phyloP scores from a whole-genome alignment of 2,888 invertebrate species.

The Cataglyphis livida region DNA sequence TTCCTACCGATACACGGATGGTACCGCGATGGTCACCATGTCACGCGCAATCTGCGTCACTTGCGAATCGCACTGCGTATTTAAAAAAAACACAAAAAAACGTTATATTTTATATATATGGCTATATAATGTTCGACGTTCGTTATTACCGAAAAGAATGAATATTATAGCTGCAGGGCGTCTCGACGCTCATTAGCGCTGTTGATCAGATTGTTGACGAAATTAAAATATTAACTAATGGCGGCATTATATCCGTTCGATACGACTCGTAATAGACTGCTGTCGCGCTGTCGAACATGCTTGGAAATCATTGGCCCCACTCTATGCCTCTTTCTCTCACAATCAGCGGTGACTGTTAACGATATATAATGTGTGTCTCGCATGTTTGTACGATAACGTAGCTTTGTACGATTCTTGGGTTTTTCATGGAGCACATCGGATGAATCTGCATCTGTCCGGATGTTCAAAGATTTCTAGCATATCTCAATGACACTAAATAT shows the following conservation, averaged over 20 bases:
- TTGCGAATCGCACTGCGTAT: slow-evolving; percentile 54
- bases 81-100: slow-evolving; percentile 41
- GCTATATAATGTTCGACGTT: neutral
- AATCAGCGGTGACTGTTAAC: slow-evolving; percentile 26
- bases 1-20: neutral
- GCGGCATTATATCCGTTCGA: slow-evolving; percentile 60
- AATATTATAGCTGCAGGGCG: neutral
- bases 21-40: slow-evolving; percentile 2
- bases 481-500: neutral
- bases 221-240: slow-evolving; percentile 19
- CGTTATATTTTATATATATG: slow-evolving; percentile 14
- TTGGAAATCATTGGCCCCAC: slow-evolving; percentile 66
- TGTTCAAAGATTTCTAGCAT: neutral
- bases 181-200: slow-evolving; percentile 22
- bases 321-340: slow-evolving; percentile 51
- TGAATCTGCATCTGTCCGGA: neutral
- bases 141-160: slow-evolving; percentile 9
- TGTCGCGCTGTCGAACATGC: slow-evolving; percentile 44
- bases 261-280: slow-evolving; percentile 55
- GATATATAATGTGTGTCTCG: neutral
- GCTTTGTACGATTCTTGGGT: neutral
- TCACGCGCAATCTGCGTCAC: slow-evolving; percentile 56
- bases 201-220: slow-evolving; percentile 23
- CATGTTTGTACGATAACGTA: neutral
- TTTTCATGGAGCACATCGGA: neutral